phyloP scores from a whole-genome alignment of 2,113 vertebrate genomes.

The Meleagris gallopavo region DNA sequence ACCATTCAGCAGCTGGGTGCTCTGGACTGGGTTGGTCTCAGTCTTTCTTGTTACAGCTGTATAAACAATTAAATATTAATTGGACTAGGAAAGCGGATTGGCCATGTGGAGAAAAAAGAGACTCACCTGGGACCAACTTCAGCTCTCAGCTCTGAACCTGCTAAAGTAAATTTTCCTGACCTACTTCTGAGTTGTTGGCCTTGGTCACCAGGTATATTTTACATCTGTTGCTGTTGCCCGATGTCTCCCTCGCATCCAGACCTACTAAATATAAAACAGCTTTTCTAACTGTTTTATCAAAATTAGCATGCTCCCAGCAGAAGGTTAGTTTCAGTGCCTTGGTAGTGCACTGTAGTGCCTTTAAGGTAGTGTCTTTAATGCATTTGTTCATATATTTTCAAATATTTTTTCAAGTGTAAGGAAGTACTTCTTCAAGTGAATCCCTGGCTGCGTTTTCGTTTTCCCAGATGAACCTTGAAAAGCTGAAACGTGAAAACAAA shows the following conservation, averaged over 20 bases:
- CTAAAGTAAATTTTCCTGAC: background rate
- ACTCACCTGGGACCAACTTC: conserved; percentile 32
- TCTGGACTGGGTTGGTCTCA: conserved; percentile 14
- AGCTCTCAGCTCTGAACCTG: background rate
- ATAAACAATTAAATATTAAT: conserved; percentile 70
- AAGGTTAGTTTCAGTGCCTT: background rate
- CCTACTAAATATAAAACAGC: background rate
- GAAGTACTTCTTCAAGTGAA: background rate
- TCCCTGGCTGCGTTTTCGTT: background rate
- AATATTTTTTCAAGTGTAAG: background rate
- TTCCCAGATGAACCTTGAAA: background rate
- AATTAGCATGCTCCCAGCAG: background rate
- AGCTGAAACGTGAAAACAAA: background rate
- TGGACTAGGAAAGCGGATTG: conserved; percentile 15
- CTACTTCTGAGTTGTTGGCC: background rate
- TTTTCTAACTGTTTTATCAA: background rate
- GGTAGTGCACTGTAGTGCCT: too few relatives aligned
- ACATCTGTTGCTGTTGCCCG: background rate
- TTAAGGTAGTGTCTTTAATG: too few relatives aligned
- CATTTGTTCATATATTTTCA: background rate
- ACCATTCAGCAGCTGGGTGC: background rate
- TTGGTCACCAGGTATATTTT: background rate
- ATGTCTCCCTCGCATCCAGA: background rate
- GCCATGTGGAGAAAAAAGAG: background rate
- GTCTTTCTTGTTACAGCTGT: conserved; percentile 34